Conservation (phyloP, 37 sponge, comb jelly and placozoan genomes). For the Corticium candelabrum region DNA sequence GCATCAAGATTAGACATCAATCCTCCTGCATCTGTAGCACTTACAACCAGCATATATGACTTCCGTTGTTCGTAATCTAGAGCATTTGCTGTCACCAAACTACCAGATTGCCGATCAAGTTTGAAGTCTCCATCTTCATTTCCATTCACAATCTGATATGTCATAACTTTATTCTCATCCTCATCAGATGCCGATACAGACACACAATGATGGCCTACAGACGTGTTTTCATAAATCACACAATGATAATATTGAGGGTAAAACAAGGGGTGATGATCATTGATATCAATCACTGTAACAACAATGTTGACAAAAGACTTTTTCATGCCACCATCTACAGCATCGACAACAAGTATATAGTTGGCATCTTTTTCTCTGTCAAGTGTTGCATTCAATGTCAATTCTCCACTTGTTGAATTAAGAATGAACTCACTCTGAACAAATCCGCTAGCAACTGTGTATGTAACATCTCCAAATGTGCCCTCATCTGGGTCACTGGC, state of each 20-base stretch:
- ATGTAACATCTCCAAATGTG: constrained; percentile 23
- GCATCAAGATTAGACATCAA: background rate
- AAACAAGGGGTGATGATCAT: background rate
- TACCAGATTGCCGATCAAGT: background rate
- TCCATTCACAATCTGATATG: background rate
- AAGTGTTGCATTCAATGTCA: background rate
- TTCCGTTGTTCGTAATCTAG: constrained; percentile 9
- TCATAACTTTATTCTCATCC: background rate
- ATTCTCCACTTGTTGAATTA: background rate
- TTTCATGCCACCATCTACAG: background rate
- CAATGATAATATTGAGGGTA: background rate
- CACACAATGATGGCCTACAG: background rate
- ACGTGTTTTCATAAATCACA: background rate
- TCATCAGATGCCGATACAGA: background rate
- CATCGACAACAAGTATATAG: background rate
- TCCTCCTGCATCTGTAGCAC: background rate
- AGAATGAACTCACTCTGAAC: background rate
- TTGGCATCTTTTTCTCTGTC: background rate
- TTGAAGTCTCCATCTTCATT: constrained; percentile 7
- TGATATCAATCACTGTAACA: background rate
- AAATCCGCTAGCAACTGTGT: too few species aligned
- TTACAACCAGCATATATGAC: background rate
- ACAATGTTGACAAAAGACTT: background rate
- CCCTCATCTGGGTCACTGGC: constrained; percentile 41
- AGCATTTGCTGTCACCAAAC: background rate